Percentiles rank a stretch among this genome's conserved stretches.
These are phyloP conservation scores for Mus pahari DNA, from an alignment of 2,113 vertebrate species.

Conservation along the genomic window DNA sequence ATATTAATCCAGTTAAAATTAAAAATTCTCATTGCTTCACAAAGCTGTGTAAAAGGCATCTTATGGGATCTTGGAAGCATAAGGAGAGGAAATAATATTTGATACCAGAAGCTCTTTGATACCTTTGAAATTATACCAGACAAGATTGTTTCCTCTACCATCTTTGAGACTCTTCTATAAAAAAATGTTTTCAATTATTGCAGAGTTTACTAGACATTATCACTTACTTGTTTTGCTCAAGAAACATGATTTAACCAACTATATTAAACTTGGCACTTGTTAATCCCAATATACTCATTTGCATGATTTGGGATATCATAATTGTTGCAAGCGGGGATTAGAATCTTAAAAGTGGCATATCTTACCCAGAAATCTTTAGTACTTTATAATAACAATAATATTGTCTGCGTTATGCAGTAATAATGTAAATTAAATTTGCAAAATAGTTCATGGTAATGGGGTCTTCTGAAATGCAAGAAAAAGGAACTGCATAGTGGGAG, in stretches of 20 bases:
- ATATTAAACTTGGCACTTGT: constrained; percentile 11
- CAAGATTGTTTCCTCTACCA: background rate
- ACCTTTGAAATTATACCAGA: background rate
- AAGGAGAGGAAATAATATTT: constrained; percentile 21
- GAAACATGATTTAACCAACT: constrained; percentile 49
- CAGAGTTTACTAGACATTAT: background rate
- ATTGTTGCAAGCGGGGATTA: constrained; percentile 55
- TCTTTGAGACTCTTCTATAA: constrained; percentile 13
- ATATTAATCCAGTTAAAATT: constrained; percentile 47
- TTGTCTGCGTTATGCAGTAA: constrained; percentile 50
- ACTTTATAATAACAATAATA: constrained; percentile 59
- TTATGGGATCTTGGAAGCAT: background rate
- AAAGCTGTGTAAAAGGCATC: constrained; percentile 16
- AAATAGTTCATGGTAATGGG: constrained; percentile 53
- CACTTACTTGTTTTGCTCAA: background rate
- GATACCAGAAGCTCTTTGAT: background rate
- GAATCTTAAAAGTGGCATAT: constrained; percentile 44
- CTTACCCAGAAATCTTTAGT: constrained; percentile 60
- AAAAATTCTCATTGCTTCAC: constrained; percentile 53
- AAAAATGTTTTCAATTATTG: background rate
- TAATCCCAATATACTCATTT: constrained; percentile 22
- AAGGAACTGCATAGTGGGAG: constrained; percentile 1
- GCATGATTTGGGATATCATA: constrained; percentile 48
- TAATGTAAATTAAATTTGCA: constrained; percentile 65
- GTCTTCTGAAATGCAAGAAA: constrained; percentile 53